Evolutionary conservation across 1,140 invertebrate genomes (phyloP), one percentile per base, ranked within the genome.

Genomic region (Dendrolimus kikuchii): DNA sequence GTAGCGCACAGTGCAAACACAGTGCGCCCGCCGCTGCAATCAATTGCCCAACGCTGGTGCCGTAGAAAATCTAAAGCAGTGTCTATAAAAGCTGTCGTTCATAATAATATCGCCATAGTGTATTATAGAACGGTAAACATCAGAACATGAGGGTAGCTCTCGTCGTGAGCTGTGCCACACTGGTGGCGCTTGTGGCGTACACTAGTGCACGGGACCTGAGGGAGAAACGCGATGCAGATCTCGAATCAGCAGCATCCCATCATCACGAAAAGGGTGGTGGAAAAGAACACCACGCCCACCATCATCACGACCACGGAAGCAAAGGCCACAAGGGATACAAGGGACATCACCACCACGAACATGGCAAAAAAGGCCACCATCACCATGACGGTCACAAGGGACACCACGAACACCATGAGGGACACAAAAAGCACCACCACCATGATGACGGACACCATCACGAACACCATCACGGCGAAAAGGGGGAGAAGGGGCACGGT

Each of bases 361-460:
- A 92, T 57, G 91, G 90, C 4, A 89, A 90, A 40, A 92, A 94
- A 56, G 93, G 92, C 1, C 91, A 94, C 71, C 91, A 93, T 64
- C 91, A 92, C 51, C 91, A 93, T 66, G 91, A 91, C 62, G 89
- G 91, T 44, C 89, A 93, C 54, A 90, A 90, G 49, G 91, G 91
- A 3, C 90, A 93, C 63, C 90, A 94, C 66, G 89, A 89, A 37
- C 91, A 93, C 43, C 89, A 94, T 56, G 90, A 90, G 7, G 93
- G 92, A 0, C 91, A 94, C 64, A 91, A 94, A 62, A 93, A 94
- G 65, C 89, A 91, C 44, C 91, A 94, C 63, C 92, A 94, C 64
- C 92, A 94, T 64, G 91, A 92, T 48, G 90, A 88, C 37, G 93
- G 95, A 62, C 90, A 90, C 68, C 91, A 94, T 65, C 92, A 93